Percentiles rank a stretch among this genome's conserved stretches.
These are phyloP conservation scores for Leucophenga maculata DNA, from an alignment of 2,888 invertebrate species.

Conservation along the genomic window DNA sequence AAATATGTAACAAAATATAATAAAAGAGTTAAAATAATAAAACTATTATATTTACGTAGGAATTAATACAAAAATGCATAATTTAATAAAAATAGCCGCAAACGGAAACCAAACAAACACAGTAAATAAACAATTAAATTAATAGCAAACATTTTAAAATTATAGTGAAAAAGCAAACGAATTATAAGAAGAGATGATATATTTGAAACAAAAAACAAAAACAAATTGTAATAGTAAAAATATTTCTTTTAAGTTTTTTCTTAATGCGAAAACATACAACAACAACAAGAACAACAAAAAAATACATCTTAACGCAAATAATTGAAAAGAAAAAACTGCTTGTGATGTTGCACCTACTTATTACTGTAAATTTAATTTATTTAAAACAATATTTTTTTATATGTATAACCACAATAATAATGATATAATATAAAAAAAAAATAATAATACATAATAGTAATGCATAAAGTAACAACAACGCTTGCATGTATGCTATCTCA, in stretches of 20 bases:
- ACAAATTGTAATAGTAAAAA: not conserved
- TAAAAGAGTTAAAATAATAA: not conserved
- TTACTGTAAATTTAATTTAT: constrained; percentile 27
- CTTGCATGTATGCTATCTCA: constrained; percentile 31
- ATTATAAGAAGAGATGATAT: not conserved
- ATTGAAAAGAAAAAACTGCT: constrained; percentile 47
- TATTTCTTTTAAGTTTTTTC: not conserved
- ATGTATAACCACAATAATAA: constrained; percentile 24
- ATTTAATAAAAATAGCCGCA: not conserved
- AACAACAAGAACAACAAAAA: not conserved
- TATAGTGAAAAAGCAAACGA: not conserved
- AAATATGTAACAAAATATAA: not conserved
- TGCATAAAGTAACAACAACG: constrained; percentile 31
- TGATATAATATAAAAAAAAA: constrained; percentile 21
- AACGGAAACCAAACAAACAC: constrained; percentile 25
- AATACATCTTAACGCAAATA: constrained; percentile 22
- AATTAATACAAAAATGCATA: not conserved
- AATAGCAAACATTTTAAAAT: constrained; percentile 31
- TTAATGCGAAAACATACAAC: not conserved
- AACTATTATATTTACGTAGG: not conserved
- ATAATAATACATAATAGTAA: no score
- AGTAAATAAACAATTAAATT: constrained; percentile 30
- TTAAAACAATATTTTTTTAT: constrained; percentile 15
- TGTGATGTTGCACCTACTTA: constrained; percentile 54
- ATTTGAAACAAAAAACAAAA: not conserved